phyloP scores from a whole-genome alignment of 1,140 invertebrate genomes.

The Drosophila simulans region DNA sequence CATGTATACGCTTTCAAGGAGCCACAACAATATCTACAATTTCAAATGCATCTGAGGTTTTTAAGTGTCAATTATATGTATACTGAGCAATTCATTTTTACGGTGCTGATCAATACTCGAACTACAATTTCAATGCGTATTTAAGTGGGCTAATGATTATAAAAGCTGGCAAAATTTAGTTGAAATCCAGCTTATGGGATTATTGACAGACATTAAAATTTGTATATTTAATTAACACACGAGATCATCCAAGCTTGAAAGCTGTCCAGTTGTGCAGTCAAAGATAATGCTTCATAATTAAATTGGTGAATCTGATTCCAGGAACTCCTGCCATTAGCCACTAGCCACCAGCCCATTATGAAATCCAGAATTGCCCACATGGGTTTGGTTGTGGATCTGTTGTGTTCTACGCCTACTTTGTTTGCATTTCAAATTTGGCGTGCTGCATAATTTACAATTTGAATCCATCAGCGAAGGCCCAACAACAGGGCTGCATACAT shows the following conservation, averaged over 20 bases:
- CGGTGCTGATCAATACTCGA: neutral
- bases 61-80: neutral
- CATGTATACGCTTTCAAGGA: neutral
- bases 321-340: constrained; percentile 2
- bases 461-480: constrained; percentile 26
- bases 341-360: constrained; percentile 20
- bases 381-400: constrained; percentile 1
- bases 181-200: constrained; percentile 1
- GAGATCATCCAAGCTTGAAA: neutral
- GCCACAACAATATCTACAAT: neutral
- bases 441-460: constrained; percentile 67
- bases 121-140: neutral
- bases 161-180: neutral
- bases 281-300: neutral
- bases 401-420: constrained; percentile 43
- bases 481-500: constrained; percentile 9
- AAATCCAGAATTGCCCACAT: constrained; percentile 35
- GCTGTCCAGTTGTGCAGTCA: neutral
- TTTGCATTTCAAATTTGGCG: constrained; percentile 77
- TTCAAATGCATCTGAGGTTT: neutral
- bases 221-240: neutral
- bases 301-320: constrained; percentile 7
- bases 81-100: no score
- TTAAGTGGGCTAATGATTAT: neutral
- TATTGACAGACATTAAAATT: neutral